phyloP scores from a whole-genome alignment of 1,140 invertebrate species.

The Cotesia chilonis region DNA sequence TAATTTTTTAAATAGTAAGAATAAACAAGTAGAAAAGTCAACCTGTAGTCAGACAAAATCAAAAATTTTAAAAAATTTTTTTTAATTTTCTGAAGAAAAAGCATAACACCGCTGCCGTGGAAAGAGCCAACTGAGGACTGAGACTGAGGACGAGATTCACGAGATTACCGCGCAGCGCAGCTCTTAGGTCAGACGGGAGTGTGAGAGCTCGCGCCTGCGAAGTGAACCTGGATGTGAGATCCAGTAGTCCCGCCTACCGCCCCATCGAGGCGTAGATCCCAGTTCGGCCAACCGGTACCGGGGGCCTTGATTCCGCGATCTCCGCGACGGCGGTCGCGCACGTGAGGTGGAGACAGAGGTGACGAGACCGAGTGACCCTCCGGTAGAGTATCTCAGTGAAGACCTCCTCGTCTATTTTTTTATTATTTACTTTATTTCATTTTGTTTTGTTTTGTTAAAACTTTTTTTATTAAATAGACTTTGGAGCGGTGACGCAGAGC shows the following conservation, averaged over 20 bases:
- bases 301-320: conserved; percentile 26
- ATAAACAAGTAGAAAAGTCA: no score
- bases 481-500: no score
- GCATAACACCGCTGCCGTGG: no score
- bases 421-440: no score
- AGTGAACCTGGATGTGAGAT: conserved; percentile 41
- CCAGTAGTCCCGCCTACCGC: conserved; percentile 57
- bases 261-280: conserved; percentile 49
- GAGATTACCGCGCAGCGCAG: conserved; percentile 24
- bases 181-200: neutral
- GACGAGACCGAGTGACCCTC: conserved; percentile 27
- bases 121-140: neutral
- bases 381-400: neutral
- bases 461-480: no score
- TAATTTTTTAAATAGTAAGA: no score
- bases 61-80: no score
- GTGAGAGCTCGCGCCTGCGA: conserved; percentile 50
- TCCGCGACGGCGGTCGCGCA: conserved; percentile 38
- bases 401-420: neutral
- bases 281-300: conserved; percentile 42
- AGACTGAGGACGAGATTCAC: no score
- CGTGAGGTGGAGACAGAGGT: conserved; percentile 11
- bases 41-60: no score
- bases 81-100: no score
- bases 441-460: no score